Conservation (phyloP, 2,113 vertebrate genomes). For the Platysteira castanea region DNA sequence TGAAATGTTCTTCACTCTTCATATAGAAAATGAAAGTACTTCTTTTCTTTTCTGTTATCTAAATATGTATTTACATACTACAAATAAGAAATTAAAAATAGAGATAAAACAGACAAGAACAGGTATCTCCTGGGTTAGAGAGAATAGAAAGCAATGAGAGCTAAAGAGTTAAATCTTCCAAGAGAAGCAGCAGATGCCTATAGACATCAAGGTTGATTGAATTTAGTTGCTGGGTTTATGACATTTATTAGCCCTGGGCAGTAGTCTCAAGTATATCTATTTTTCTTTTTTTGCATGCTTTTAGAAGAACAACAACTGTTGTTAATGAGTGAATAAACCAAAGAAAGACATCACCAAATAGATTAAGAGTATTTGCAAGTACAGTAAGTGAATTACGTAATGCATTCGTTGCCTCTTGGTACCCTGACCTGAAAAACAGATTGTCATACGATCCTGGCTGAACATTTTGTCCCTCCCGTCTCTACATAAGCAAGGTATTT, state of each 20-base stretch:
- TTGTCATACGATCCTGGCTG: neutral
- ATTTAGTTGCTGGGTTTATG: constrained; percentile 45
- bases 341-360: constrained; percentile 31
- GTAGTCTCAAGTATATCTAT: constrained; percentile 7
- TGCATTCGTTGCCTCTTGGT: neutral
- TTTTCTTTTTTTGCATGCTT: constrained; percentile 23
- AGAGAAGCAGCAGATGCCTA: constrained; percentile 36
- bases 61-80: neutral
- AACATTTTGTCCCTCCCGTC: neutral
- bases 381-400: neutral
- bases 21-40: neutral
- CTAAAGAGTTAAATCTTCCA: constrained; percentile 51
- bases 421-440: neutral
- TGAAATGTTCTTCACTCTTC: neutral
- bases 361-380: constrained; percentile 18
- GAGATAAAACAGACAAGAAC: neutral
- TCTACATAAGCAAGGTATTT: neutral
- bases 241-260: constrained; percentile 49
- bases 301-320: neutral
- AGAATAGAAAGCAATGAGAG: neutral
- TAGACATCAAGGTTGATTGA: constrained; percentile 51
- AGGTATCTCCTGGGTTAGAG: neutral
- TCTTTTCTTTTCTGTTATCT: neutral
- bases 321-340: constrained; percentile 53
- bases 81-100: neutral